phyloP scores from a whole-genome alignment of 2,797 vertebrate species.

The Simalia tracyae region DNA sequence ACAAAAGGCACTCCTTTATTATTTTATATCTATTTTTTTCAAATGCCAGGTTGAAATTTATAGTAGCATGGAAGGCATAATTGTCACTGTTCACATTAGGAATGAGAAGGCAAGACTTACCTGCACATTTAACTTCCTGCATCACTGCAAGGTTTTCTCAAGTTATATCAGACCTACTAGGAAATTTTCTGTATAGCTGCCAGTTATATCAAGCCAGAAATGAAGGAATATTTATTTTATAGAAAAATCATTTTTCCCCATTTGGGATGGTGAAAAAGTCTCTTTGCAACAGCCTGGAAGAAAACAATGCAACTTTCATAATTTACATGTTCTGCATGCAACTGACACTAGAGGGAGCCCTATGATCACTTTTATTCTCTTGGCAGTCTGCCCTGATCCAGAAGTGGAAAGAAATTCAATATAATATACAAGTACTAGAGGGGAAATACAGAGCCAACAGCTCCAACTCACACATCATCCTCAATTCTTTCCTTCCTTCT shows the following conservation, averaged over 20 bases:
- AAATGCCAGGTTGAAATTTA: background rate
- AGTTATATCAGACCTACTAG: background rate
- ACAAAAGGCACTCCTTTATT: background rate
- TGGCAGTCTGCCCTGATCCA: background rate
- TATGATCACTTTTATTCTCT: conserved; percentile 47
- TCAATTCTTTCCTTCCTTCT: background rate
- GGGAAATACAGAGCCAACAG: background rate
- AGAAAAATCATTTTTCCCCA: background rate
- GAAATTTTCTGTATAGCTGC: background rate
- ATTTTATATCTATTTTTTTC: background rate
- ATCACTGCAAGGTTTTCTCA: background rate
- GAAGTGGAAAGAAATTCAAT: background rate
- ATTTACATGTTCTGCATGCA: background rate
- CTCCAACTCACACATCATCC: background rate
- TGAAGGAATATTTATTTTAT: background rate
- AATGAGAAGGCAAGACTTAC: background rate
- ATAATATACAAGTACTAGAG: no score
- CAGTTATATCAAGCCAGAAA: background rate
- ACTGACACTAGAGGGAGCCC: conserved; percentile 64
- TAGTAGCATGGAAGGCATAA: background rate
- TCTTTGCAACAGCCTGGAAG: background rate
- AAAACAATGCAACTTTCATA: background rate
- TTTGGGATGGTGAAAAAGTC: background rate
- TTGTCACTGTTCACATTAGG: background rate
- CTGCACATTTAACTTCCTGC: background rate